These are phyloP conservation scores for Epinotia brunnichana DNA, from an alignment of 2,888 invertebrate species.

Conservation along the genomic window DNA sequence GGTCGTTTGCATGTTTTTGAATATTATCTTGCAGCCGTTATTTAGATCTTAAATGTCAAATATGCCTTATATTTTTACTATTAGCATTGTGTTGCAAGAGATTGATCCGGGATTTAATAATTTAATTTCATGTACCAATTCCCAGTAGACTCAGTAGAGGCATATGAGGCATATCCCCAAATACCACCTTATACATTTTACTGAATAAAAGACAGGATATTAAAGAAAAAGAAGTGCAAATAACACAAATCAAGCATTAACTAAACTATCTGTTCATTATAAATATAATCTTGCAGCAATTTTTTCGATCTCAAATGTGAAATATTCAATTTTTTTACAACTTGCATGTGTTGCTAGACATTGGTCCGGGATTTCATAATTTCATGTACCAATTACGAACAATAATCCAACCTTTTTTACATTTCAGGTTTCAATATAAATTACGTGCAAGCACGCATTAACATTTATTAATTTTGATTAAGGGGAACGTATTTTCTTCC, in stretches of 20 bases:
- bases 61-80: background rate
- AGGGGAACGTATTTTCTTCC: background rate
- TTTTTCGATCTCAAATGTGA: background rate
- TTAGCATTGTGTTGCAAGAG: background rate
- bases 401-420: background rate
- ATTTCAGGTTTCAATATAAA: background rate
- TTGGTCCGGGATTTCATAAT: background rate
- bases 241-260: too few relatives aligned
- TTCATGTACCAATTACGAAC: background rate
- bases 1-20: conserved; percentile 10
- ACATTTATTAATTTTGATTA: background rate
- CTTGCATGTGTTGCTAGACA: background rate
- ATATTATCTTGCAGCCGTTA: background rate
- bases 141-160: too few relatives aligned
- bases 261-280: too few relatives aligned
- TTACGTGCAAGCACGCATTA: too few relatives aligned
- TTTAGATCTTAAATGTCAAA: background rate
- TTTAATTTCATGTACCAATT: background rate
- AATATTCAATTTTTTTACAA: background rate
- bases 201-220: too few relatives aligned
- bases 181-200: too few relatives aligned
- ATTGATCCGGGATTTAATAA: background rate
- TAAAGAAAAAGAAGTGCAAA: too few relatives aligned
- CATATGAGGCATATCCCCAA: too few relatives aligned
- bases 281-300: background rate